Percentiles rank a stretch among this genome's conserved stretches.
phyloP scores from a whole-genome alignment of 2,797 vertebrate species.

The Oreochromis mossambicus region DNA sequence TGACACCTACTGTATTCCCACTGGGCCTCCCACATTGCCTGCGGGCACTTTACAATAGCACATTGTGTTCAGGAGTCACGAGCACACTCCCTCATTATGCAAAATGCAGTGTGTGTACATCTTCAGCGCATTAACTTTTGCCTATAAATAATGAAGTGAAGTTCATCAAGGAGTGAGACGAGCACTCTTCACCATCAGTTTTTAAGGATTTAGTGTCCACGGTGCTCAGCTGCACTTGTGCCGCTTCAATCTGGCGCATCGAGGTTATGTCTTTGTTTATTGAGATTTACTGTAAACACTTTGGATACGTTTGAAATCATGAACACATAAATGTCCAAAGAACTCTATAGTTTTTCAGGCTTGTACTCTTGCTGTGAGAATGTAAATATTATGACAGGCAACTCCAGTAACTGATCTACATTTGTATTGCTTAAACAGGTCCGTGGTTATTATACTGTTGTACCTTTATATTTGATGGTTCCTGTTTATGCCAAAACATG shows the following conservation, averaged over 20 bases:
- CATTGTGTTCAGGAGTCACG: conserved; percentile 35
- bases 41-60: conserved; percentile 5
- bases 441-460: not conserved
- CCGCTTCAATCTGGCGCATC: not conserved
- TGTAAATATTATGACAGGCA: not conserved
- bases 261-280: not conserved
- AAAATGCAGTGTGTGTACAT: conserved; percentile 11
- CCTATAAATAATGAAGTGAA: not conserved
- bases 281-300: not conserved
- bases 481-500: not conserved
- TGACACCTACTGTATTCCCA: conserved; percentile 45
- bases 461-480: not conserved
- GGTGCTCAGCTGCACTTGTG: not conserved
- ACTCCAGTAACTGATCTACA: not conserved
- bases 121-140: not conserved
- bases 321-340: not conserved
- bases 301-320: not conserved
- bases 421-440: not conserved
- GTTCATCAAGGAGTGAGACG: not conserved
- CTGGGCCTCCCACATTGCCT: conserved; percentile 50
- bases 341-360: not conserved
- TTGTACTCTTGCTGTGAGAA: not conserved
- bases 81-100: conserved; percentile 13
- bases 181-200: not conserved
- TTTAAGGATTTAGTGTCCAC: not conserved